Evolutionary conservation across 2,113 vertebrate species (phyloP).

Genomic region (Camelus dromedarius): DNA sequence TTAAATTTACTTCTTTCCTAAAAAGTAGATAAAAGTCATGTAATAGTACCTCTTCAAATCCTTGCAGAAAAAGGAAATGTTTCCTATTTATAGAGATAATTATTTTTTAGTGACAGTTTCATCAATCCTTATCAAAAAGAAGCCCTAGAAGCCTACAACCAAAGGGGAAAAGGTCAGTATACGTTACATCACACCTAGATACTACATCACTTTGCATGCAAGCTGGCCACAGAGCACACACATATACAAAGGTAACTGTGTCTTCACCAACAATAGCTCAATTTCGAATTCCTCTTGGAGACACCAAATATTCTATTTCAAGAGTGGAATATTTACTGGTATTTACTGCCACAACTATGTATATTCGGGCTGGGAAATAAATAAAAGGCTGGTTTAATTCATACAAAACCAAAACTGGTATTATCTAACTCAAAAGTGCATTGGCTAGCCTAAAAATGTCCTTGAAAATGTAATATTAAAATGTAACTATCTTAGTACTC

Average conservation of each 20-base stretch:
- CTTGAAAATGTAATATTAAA: conserved; percentile 49
- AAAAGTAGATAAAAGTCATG: background rate
- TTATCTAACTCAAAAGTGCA: conserved; percentile 30
- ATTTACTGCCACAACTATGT: conserved; percentile 6
- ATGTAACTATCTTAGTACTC: conserved; percentile 7
- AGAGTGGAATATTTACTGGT: conserved; percentile 14
- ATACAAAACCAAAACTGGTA: conserved; percentile 9
- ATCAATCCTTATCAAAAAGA: background rate
- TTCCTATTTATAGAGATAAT: background rate
- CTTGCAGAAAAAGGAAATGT: background rate
- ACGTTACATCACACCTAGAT: background rate
- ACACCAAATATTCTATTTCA: conserved; percentile 3
- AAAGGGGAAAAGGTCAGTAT: background rate
- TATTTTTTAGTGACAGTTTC: background rate
- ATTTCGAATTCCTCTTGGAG: background rate
- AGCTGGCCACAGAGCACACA: background rate
- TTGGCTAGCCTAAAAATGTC: background rate
- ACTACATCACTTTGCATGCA: background rate
- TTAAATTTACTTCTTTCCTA: conserved; percentile 6
- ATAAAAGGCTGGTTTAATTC: background rate
- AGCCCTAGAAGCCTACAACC: background rate
- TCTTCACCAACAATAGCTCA: background rate
- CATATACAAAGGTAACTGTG: background rate
- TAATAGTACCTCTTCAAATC: background rate
- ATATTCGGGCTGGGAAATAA: conserved; percentile 33